These are phyloP conservation scores for Callipepla squamata DNA, from an alignment of 2,113 vertebrate species.

Conservation along the genomic window DNA sequence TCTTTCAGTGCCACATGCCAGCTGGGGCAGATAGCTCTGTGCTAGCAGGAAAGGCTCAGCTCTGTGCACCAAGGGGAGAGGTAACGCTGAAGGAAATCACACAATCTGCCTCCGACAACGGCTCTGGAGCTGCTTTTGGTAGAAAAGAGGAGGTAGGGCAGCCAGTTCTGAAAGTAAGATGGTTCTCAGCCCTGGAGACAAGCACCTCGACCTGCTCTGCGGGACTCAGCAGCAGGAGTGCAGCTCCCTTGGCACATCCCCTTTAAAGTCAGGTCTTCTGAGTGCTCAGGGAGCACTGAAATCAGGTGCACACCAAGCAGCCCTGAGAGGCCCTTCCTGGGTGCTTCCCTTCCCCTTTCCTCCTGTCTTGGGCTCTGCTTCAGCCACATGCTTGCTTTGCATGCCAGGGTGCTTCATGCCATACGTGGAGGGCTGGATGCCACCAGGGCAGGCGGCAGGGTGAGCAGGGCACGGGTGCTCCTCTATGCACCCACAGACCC, in stretches of 20 bases:
- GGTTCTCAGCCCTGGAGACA: background rate
- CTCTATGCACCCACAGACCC: background rate
- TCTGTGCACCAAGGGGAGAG: background rate
- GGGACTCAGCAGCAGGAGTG: too few species aligned
- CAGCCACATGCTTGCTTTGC: fast-evolving
- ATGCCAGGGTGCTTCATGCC: background rate
- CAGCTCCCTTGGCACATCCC: background rate
- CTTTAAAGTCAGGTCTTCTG: background rate
- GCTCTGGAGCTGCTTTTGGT: background rate
- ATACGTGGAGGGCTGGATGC: background rate
- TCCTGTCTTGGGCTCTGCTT: background rate
- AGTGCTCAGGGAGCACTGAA: background rate
- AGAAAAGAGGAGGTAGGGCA: background rate
- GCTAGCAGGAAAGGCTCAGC: background rate
- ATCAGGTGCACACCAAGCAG: background rate
- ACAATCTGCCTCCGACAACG: background rate
- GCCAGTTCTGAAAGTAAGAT: background rate
- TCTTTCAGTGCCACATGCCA: background rate
- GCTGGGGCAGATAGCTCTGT: background rate
- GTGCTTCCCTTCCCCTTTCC: background rate
- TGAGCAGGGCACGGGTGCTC: background rate
- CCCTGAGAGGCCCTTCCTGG: background rate
- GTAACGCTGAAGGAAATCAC: background rate
- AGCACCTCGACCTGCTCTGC: background rate
- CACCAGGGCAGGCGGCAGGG: background rate